phyloP scores from a whole-genome alignment of 2,113 vertebrate genomes.

The Calypte anna region DNA sequence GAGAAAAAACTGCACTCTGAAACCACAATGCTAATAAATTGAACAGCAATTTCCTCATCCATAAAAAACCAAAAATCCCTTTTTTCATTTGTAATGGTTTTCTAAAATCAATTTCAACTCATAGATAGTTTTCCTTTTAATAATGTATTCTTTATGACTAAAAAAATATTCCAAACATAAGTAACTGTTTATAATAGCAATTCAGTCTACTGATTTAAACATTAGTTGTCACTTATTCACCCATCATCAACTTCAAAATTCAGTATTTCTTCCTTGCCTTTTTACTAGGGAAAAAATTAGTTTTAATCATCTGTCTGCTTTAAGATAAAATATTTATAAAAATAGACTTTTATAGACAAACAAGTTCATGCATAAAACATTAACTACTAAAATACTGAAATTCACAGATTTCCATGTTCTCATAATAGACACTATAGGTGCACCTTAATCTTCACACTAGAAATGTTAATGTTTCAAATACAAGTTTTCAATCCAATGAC shows the following conservation, averaged over 20 bases:
- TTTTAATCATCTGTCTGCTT: neutral
- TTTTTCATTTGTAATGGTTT: neutral
- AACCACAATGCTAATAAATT: neutral
- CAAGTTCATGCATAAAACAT: neutral
- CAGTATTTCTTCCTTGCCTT: neutral
- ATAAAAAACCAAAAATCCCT: neutral
- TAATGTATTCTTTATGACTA: conserved; percentile 14
- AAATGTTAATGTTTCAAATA: neutral
- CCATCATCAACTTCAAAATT: neutral
- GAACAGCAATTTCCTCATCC: neutral
- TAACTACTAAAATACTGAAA: neutral
- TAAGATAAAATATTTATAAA: neutral
- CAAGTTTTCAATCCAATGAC: neutral
- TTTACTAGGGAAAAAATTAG: neutral
- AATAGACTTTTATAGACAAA: neutral
- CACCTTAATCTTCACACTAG: neutral
- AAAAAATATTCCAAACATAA: conserved; percentile 28
- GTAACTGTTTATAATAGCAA: conserved; percentile 11
- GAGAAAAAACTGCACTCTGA: neutral
- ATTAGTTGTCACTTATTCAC: neutral
- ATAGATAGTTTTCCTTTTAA: neutral
- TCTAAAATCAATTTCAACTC: neutral
- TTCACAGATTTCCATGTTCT: neutral
- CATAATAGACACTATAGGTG: neutral
- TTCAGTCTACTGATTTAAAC: conserved; percentile 1